Base-by-base conservation (phyloP, 2,888 invertebrate species). In the Pammene aurita region DNA sequence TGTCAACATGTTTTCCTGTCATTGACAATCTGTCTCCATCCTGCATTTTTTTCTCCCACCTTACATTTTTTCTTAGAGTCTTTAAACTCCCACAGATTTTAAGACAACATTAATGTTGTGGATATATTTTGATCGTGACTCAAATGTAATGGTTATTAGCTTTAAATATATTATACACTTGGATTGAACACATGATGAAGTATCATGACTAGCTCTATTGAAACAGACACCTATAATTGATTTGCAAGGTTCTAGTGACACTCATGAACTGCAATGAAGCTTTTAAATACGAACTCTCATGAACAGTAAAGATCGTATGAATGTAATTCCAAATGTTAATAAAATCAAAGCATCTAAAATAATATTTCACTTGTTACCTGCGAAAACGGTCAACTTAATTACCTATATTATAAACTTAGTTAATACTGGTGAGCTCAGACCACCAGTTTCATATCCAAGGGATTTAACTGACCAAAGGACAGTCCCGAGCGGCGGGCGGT, bases 391-490 rank as follows among this genome's bases (percentile, higher is more conserved):
- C 58, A 41, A 55, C 64, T 58, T 63, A 63, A 64, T 68, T 54
- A 58, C 46, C 60, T 56, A 63, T 73, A 71, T 70, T 71, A 70
- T 67, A 64, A 73, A 68, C 68, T 63, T 70, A 48, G 71, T 77
- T 80, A 80, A 82, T 80, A 81, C 79, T 79, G 78, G 78, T 79
- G 73, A 74, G 76, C 80, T 73, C 76, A 72, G 76, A 73, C 75
- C 75, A 77, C 77, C 81, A 81, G 80, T 86, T 83, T 81, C 82
- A 82, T 84, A 86, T 87, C 86, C 81, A 75, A 73, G 77, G 84
- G 89, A 83, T 86, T 89, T 84, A 86, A 86, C 80, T 89, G 91
- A 89, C 90, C 92, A 84, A 83, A 85, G 85, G 86, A 82, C 85
- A 76, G 80, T 72, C 80, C 83, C 81, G 84, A 75, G 67, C 75